These are phyloP conservation scores for Hemicordylus capensis DNA, from an alignment of 2,113 vertebrate genomes.

Conservation along the genomic window DNA sequence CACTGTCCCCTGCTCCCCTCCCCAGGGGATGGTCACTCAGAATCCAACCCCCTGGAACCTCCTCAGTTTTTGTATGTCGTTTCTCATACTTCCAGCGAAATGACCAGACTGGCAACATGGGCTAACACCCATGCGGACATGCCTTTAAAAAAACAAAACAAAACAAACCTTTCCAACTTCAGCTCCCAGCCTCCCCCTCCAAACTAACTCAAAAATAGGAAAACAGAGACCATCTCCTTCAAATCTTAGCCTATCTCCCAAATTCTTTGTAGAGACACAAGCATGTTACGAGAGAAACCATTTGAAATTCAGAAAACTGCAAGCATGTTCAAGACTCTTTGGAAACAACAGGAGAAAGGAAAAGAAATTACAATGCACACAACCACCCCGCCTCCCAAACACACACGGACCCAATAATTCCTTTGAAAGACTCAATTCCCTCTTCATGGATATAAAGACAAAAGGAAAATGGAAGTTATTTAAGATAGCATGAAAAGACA, in stretches of 20 bases:
- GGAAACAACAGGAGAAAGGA: conserved; percentile 40
- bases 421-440: conserved; percentile 45
- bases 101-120: too few species aligned
- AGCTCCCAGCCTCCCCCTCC: neutral
- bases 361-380: conserved; percentile 39
- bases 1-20: neutral
- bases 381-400: neutral
- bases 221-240: conserved; percentile 60
- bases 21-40: neutral
- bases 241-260: conserved; percentile 55
- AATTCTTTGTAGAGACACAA: conserved; percentile 68
- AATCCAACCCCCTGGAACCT: neutral
- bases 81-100: neutral
- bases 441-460: conserved; percentile 56
- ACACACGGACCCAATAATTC: neutral
- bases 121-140: neutral
- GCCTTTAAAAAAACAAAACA: neutral
- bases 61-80: neutral
- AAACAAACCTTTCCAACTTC: neutral
- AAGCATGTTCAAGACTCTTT: conserved; percentile 57
- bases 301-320: conserved; percentile 54
- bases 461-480: conserved; percentile 55
- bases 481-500: conserved; percentile 56
- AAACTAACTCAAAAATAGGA: neutral
- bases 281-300: conserved; percentile 68